A percentile compares a stretch with the other conserved stretches of the same genome.
Evolutionary conservation across 2,888 invertebrate species (phyloP).

Genomic region (Invenusta paracnida): DNA sequence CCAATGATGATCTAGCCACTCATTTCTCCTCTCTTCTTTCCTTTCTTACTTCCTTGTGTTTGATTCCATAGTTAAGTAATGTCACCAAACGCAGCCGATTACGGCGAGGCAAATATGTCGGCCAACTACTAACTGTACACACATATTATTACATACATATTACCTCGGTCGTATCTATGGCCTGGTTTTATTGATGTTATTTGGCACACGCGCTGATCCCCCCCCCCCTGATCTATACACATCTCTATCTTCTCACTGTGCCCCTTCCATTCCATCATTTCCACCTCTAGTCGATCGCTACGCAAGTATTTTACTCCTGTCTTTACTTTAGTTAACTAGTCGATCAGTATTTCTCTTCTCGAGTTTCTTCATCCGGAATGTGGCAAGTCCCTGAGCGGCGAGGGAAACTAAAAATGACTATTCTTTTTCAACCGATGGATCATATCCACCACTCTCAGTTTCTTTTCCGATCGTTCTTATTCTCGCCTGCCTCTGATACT

Average conservation of each 20-base stretch:
- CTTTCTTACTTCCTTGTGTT: not conserved
- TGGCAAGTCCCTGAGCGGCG: conserved; percentile 1
- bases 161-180: not conserved
- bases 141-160: too few species aligned
- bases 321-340: not conserved
- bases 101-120: not conserved
- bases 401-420: not conserved
- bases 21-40: not conserved
- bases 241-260: too few species aligned
- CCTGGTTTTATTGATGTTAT: conserved; percentile 4
- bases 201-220: conserved; percentile 27
- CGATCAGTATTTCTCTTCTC: conserved; percentile 22
- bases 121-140: too few species aligned
- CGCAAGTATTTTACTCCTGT: not conserved
- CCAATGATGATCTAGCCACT: not conserved
- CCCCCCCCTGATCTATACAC: too few species aligned
- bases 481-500: not conserved
- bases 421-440: not conserved
- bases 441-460: not conserved
- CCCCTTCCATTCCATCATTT: not conserved
- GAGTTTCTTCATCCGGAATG: conserved; percentile 19
- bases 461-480: not conserved
- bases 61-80: too few species aligned
- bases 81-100: not conserved
- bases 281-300: not conserved